These are phyloP conservation scores for Willisornis vidua DNA, from an alignment of 2,113 vertebrate species.

Conservation along the genomic window DNA sequence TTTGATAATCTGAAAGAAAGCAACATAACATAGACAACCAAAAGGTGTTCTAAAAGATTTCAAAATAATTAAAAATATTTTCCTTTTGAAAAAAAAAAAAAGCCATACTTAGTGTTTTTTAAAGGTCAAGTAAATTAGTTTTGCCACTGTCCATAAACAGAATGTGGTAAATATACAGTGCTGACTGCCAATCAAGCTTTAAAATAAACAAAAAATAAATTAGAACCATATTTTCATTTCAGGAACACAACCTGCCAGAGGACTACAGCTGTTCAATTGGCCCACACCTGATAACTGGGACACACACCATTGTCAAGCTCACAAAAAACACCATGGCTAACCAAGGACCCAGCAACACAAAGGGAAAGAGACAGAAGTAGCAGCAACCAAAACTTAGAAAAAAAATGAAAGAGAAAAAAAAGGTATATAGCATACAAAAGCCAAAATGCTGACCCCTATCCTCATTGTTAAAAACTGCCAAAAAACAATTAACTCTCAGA, in stretches of 20 bases:
- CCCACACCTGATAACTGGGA: neutral
- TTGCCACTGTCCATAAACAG: neutral
- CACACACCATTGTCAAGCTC: neutral
- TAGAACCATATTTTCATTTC: slow-evolving; percentile 2
- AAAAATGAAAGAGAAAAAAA: neutral
- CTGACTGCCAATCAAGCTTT: neutral
- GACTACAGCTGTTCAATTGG: slow-evolving; percentile 40
- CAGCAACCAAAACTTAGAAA: neutral
- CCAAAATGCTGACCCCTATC: neutral
- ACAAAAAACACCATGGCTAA: neutral
- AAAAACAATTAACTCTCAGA: neutral
- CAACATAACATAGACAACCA: neutral
- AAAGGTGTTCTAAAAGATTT: neutral
- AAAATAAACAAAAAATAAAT: slow-evolving; percentile 12
- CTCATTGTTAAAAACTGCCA: neutral
- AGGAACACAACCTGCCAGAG: slow-evolving; percentile 8
- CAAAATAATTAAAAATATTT: neutral
- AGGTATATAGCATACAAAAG: neutral
- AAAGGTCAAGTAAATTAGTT: neutral
- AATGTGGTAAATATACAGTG: neutral
- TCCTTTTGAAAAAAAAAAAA: neutral
- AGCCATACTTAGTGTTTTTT: neutral
- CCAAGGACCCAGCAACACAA: neutral
- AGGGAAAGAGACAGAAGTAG: neutral
- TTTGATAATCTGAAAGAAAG: neutral